These are phyloP conservation scores for Gymnothorax reevesii DNA, from an alignment of 2,797 vertebrate genomes.

Conservation along the genomic window DNA sequence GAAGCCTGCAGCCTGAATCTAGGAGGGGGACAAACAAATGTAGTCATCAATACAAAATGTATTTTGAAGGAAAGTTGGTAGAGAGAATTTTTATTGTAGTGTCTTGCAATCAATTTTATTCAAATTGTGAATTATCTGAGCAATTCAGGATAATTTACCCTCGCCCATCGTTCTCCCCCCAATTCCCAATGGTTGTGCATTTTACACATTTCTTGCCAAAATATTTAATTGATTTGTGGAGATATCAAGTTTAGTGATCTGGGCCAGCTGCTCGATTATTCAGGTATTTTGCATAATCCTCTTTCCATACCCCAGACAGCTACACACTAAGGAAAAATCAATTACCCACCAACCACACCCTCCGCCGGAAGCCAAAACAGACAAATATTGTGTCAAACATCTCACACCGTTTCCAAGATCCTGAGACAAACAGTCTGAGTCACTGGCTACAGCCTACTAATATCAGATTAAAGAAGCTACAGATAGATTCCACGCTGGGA, in stretches of 20 bases:
- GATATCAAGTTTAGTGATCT: slow-evolving; percentile 41
- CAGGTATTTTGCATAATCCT: slow-evolving; percentile 27
- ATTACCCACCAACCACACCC: neutral
- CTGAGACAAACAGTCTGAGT: neutral
- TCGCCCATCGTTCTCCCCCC: neutral
- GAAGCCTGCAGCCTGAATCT: neutral
- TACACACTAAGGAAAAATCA: neutral
- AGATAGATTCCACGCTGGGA: neutral
- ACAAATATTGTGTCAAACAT: neutral
- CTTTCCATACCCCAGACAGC: slow-evolving; percentile 20
- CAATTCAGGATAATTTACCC: slow-evolving; percentile 53
- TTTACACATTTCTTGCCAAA: slow-evolving; percentile 56
- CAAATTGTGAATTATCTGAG: slow-evolving; percentile 63
- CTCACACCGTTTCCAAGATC: neutral
- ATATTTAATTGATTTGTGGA: slow-evolving; percentile 64
- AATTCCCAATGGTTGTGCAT: slow-evolving; percentile 51
- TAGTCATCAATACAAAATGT: slow-evolving; percentile 40
- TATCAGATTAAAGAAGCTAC: neutral
- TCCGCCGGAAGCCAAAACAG: neutral
- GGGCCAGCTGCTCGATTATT: slow-evolving; percentile 37
- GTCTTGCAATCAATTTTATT: slow-evolving; percentile 63
- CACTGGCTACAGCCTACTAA: neutral
- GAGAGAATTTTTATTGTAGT: slow-evolving; percentile 56
- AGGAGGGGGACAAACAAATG: slow-evolving; percentile 15
- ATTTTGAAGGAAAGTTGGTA: slow-evolving; percentile 48